Percentiles rank a stretch among this genome's conserved stretches.
Conservation (phyloP, 53 echinoderm and acorn worm species). For the Mesocentrotus franciscanus region DNA sequence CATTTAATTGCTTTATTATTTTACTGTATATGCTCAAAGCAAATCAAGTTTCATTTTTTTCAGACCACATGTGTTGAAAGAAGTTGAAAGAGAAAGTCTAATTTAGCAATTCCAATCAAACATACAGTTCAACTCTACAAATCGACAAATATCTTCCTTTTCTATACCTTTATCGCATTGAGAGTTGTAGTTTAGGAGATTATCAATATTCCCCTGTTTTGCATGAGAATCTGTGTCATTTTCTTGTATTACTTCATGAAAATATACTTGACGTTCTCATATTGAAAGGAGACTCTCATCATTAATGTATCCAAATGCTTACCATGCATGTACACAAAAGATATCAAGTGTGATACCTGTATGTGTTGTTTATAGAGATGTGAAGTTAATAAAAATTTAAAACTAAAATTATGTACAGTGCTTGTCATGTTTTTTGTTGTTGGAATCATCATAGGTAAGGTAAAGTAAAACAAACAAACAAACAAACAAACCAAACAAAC, state of each 20-base stretch:
- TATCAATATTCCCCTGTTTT: neutral
- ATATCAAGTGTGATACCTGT: neutral
- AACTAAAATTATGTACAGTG: neutral
- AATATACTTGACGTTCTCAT: neutral
- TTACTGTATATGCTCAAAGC: conserved; percentile 9
- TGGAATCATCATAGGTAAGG: too few relatives aligned
- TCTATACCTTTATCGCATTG: neutral
- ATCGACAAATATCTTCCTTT: neutral
- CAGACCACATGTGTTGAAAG: neutral
- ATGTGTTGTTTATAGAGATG: conserved; percentile 28
- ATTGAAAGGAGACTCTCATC: neutral
- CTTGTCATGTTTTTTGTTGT: neutral
- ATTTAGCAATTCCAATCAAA: neutral
- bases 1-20: neutral
- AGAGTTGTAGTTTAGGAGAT: neutral
- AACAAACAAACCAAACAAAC: too few relatives aligned
- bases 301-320: neutral
- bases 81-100: neutral
- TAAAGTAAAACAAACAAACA: too few relatives aligned
- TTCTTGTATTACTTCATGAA: neutral
- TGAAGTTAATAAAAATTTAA: conserved; percentile 11
- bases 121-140: neutral
- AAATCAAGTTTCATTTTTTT: neutral
- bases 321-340: neutral
- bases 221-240: neutral